These are phyloP conservation scores for Salticus scenicus DNA, from an alignment of 2,888 invertebrate species.

Conservation along the genomic window DNA sequence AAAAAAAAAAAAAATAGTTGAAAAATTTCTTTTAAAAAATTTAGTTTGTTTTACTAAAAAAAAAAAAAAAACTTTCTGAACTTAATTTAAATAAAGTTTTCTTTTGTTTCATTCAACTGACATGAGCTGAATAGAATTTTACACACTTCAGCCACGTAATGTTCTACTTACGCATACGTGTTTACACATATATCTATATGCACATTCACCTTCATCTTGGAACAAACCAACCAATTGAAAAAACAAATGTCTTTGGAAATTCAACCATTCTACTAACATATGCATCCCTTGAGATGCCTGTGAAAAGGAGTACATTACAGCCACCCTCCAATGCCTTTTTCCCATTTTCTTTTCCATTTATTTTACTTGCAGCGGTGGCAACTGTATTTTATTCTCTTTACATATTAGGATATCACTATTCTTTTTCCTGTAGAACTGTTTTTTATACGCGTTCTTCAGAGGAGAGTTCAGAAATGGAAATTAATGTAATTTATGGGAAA, in stretches of 20 bases:
- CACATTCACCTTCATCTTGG: neutral
- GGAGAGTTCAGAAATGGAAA: conserved; percentile 42
- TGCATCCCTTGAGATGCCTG: conserved; percentile 45
- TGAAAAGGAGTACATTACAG: conserved; percentile 52
- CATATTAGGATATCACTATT: conserved; percentile 26
- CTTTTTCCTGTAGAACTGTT: neutral
- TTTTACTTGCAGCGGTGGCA: conserved; percentile 41
- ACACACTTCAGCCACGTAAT: neutral
- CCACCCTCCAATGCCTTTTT: conserved; percentile 51
- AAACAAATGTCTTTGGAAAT: conserved; percentile 37
- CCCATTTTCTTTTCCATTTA: conserved; percentile 61
- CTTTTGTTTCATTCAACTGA: no score
- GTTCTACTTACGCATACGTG: neutral
- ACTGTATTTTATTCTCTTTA: conserved; percentile 57
- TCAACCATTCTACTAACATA: conserved; percentile 44
- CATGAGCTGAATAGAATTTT: no score
- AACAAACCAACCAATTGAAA: conserved; percentile 24
- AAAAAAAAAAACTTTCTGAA: no score
- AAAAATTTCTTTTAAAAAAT: no score
- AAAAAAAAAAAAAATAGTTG: no score
- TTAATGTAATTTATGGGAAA: conserved; percentile 51
- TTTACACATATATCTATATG: neutral
- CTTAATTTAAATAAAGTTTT: no score
- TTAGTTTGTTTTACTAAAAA: no score
- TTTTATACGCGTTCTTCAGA: conserved; percentile 7